These are phyloP conservation scores for Aphis craccivora DNA, from an alignment of 1,140 invertebrate genomes.

Conservation along the genomic window DNA sequence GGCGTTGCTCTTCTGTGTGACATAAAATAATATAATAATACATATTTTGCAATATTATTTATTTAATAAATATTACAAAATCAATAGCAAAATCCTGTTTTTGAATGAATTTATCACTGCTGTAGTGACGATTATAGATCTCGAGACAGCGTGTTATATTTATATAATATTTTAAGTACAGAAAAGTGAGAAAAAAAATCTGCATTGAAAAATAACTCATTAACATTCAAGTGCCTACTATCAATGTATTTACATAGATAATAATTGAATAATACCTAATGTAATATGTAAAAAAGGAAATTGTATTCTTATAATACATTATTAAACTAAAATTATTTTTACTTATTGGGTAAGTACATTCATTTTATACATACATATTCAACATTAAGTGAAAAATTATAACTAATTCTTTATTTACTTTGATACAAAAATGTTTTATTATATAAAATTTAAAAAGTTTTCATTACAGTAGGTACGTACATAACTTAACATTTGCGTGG, in stretches of 20 bases:
- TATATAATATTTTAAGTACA: not conserved
- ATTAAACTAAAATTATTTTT: not conserved
- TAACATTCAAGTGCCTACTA: not conserved
- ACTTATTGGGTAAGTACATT: not conserved
- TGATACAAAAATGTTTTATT: not conserved
- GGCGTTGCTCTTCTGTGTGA: slow-evolving; percentile 87
- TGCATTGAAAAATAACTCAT: not conserved
- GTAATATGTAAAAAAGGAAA: not conserved
- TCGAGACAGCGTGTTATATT: not conserved
- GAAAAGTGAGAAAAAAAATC: not conserved
- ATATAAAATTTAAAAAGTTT: not conserved
- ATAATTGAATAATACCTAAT: too few relatives aligned
- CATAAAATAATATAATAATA: slow-evolving; percentile 75
- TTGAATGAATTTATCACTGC: not conserved
- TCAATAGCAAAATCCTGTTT: not conserved
- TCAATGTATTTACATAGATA: too few relatives aligned
- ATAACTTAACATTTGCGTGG: slow-evolving; percentile 5
- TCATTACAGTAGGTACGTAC: not conserved
- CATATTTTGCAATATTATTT: too few relatives aligned
- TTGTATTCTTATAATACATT: not conserved
- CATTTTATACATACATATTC: not conserved
- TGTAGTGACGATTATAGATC: not conserved
- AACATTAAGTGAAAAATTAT: not conserved
- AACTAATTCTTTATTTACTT: not conserved
- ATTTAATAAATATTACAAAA: too few relatives aligned